These are phyloP conservation scores for Physella acuta DNA, from an alignment of 1,140 invertebrate species.

Conservation along the genomic window DNA sequence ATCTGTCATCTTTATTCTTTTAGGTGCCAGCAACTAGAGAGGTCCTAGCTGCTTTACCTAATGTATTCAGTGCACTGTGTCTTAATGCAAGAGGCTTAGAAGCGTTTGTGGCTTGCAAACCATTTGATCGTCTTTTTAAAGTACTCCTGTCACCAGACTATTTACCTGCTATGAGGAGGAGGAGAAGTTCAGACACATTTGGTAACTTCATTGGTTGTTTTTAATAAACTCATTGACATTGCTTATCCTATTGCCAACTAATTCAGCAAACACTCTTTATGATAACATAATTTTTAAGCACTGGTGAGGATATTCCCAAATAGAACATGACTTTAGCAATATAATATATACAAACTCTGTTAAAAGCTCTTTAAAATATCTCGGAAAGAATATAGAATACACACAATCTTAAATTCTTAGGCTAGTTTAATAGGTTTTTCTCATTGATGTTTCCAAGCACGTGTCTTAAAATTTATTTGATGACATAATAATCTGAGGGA, in stretches of 20 bases:
- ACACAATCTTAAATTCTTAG: too few relatives aligned
- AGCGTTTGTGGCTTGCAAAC: conserved; percentile 78
- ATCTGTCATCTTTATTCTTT: neutral
- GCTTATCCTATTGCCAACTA: neutral
- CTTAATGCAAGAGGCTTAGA: conserved; percentile 80
- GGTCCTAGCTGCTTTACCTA: conserved; percentile 84
- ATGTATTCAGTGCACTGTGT: conserved; percentile 88
- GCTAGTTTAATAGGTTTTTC: too few relatives aligned
- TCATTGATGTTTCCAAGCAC: too few relatives aligned
- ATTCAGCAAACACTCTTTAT: too few relatives aligned
- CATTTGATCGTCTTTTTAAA: conserved; percentile 80
- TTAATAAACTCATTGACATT: neutral
- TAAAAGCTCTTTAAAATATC: too few relatives aligned
- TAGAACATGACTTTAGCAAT: too few relatives aligned
- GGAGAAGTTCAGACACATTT: conserved; percentile 78
- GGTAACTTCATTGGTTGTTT: conserved; percentile 58
- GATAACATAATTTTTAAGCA: too few relatives aligned
- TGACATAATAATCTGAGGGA: too few relatives aligned
- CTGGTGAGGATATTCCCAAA: too few relatives aligned
- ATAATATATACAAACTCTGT: too few relatives aligned
- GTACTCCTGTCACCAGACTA: conserved; percentile 82
- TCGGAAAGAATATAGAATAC: too few relatives aligned
- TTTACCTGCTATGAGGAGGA: conserved; percentile 80
- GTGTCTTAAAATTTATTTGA: too few relatives aligned
- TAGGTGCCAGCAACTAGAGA: conserved; percentile 84